A percentile compares a stretch with the other conserved stretches of the same genome.
Conservation (phyloP, 2,113 vertebrate species). For the Lepus timidus region DNA sequence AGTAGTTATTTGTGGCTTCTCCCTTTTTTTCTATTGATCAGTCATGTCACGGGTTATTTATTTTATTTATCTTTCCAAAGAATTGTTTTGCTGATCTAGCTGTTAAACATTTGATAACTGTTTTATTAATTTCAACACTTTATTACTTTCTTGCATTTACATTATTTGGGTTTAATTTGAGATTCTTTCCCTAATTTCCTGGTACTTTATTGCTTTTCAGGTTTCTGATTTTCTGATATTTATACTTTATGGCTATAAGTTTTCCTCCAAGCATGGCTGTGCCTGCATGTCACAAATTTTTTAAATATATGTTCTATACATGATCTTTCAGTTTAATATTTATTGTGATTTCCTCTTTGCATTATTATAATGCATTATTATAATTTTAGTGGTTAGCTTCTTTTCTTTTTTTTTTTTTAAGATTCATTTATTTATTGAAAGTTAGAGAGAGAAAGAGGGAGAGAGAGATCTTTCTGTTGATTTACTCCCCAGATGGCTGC, state of each 20-base stretch:
- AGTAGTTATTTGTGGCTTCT: neutral
- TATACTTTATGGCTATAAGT: neutral
- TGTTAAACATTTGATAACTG: neutral
- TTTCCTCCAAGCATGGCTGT: no score
- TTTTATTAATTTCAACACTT: neutral
- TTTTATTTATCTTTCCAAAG: neutral
- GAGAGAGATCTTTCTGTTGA: no score
- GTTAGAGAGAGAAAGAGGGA: no score
- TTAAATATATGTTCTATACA: neutral
- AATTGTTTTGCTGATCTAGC: neutral
- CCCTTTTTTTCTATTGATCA: neutral
- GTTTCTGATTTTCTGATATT: neutral
- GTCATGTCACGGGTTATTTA: neutral
- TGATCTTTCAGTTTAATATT: neutral
- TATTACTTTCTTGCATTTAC: neutral
- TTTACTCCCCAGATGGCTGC: no score
- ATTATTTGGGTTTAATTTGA: neutral
- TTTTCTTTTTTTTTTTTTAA: neutral
- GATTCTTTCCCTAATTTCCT: neutral
- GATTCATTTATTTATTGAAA: no score
- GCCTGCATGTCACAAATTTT: neutral
- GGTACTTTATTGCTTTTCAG: neutral
- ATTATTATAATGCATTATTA: neutral
- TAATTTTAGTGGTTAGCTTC: neutral
- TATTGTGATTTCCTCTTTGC: conserved; percentile 22